Evolutionary conservation across 1,140 invertebrate species (phyloP), one percentile per base, ranked within the genome.

Genomic region (Spodoptera litura): DNA sequence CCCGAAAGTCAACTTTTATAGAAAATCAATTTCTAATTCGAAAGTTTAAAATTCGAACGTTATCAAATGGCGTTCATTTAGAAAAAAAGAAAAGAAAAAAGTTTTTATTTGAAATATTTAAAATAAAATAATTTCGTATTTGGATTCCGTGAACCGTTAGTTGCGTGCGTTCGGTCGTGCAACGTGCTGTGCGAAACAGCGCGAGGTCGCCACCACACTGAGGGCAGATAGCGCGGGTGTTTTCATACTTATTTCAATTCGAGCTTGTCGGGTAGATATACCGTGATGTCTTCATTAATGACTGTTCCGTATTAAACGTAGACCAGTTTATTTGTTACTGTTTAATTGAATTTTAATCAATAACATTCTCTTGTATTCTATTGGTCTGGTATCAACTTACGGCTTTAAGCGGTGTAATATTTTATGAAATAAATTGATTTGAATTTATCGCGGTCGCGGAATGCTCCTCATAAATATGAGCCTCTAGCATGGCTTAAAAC

Each of bases 151-250:
- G 8, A 53, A 58, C 53, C 25, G 38, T 44, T n/a, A 25, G 31
- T 56, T 56, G 62, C 49, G 52, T 66, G n/a, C 58, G 59, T 58
- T 77, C 31, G 58, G 52, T 59, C 56, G 72, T 20, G 15, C 20
- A 5, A 44, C 59, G 59, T n/a, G 27, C 25, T 81, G 81, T 81
- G 79, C 73, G 83, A 62, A 80, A 62, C 78, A 53, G 12, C 72
- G 76, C 81, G 83, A 78, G 77, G 80, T 76, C 74, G 64, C 31
- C 59, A 71, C 20, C 76, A 56, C 44, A 82, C 83, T 84, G 80
- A 68, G 64, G 25, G 38, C 38, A 49, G 15, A 38, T 20, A 66
- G 35, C 52, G 64, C 75, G 64, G 25, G 44, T 61, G 72, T 61
- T 74, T 74, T 59, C 38, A 51, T 70, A 53, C 25, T 66, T 49